These are phyloP conservation scores for Synergus laeviventris DNA, from an alignment of 2,888 invertebrate species.

Conservation along the genomic window DNA sequence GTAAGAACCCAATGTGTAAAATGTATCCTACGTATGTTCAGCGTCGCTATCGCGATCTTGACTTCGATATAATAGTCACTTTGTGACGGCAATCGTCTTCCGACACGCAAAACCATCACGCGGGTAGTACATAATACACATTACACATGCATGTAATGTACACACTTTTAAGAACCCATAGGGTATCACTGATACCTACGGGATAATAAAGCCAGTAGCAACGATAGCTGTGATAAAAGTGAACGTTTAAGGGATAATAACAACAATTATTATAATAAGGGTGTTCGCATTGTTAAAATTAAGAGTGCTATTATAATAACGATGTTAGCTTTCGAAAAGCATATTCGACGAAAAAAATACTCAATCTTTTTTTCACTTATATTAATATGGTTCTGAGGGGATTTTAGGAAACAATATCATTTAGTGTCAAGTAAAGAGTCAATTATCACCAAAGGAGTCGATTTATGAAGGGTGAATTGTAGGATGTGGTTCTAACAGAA, in stretches of 20 bases:
- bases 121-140: slow-evolving; percentile 24
- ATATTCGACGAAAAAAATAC: background rate
- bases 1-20: slow-evolving; percentile 57
- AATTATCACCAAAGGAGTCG: slow-evolving; percentile 64
- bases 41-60: slow-evolving; percentile 70
- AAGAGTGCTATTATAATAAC: slow-evolving; percentile 11
- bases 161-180: slow-evolving; percentile 44
- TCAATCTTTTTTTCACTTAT: background rate
- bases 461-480: slow-evolving; percentile 31
- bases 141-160: slow-evolving; percentile 33
- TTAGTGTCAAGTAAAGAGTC: slow-evolving; percentile 58
- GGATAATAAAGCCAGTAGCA: slow-evolving; percentile 56
- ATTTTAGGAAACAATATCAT: slow-evolving; percentile 34
- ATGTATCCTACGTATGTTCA: slow-evolving; percentile 67
- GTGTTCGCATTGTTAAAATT: slow-evolving; percentile 42
- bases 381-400: background rate
- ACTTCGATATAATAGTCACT: slow-evolving; percentile 73
- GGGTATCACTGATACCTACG: slow-evolving; percentile 47
- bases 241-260: slow-evolving; percentile 56
- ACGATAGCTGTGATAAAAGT: slow-evolving; percentile 54
- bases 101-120: slow-evolving; percentile 68
- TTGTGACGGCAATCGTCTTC: slow-evolving; percentile 72
- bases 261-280: slow-evolving; percentile 54
- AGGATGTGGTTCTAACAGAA: slow-evolving; percentile 5
- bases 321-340: slow-evolving; percentile 12